Evolutionary conservation across 2,113 vertebrate genomes (phyloP).

Genomic region (Hyla sarda): DNA sequence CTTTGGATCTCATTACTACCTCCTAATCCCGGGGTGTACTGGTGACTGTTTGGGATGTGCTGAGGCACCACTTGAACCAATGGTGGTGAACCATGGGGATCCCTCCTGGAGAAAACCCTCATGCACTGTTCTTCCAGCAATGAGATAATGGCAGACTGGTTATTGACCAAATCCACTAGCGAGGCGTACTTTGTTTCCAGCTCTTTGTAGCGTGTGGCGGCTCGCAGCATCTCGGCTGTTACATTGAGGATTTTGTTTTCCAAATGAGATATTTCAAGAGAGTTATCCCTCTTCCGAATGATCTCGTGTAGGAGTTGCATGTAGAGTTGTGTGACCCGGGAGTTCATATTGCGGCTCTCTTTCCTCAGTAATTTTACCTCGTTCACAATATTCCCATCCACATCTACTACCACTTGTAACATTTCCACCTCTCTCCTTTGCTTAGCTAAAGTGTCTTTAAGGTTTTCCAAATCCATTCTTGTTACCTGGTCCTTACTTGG

Average conservation of each 20-base stretch:
- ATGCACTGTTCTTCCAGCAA: slow-evolving; percentile 92
- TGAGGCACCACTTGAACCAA: slow-evolving; percentile 94
- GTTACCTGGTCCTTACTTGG: slow-evolving; percentile 86
- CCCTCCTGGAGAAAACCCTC: slow-evolving; percentile 79
- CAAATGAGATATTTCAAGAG: slow-evolving; percentile 92
- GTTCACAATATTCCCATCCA: slow-evolving; percentile 94
- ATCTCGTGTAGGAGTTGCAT: slow-evolving; percentile 99
- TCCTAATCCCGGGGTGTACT: slow-evolving; percentile 75
- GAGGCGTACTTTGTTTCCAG: slow-evolving; percentile 85
- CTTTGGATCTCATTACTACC: slow-evolving; percentile 92
- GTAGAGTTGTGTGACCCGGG: slow-evolving; percentile 95
- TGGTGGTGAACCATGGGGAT: slow-evolving; percentile 84
- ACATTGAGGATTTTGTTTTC: slow-evolving; percentile 95
- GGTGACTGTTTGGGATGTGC: slow-evolving; percentile 83
- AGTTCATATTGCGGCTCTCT: slow-evolving; percentile 99
- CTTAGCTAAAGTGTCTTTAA: slow-evolving; percentile 90
- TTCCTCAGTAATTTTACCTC: slow-evolving; percentile 97
- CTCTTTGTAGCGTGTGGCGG: slow-evolving; percentile 91
- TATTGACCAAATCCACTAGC: slow-evolving; percentile 91
- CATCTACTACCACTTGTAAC: slow-evolving; percentile 91
- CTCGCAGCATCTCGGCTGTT: slow-evolving; percentile 92
- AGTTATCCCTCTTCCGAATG: slow-evolving; percentile 95
- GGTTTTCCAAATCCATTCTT: slow-evolving; percentile 91
- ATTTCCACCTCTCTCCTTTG: slow-evolving; percentile 93
- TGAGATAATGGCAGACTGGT: slow-evolving; percentile 91